Evolutionary conservation across 2,113 vertebrate species (phyloP).

Genomic region (Nothocercus julius): DNA sequence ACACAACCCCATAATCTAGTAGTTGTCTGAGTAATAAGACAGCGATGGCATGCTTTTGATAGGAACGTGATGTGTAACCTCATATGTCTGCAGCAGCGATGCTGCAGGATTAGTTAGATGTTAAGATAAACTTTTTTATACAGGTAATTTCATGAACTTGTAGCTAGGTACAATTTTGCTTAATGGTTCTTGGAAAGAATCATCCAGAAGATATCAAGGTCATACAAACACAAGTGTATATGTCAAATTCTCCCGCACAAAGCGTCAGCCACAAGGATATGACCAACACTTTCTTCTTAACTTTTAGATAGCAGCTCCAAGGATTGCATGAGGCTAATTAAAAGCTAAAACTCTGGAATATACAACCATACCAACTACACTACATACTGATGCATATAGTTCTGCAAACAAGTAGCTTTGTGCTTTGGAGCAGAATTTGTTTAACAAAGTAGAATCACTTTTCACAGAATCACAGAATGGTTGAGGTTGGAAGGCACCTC

Average conservation of each 20-base stretch:
- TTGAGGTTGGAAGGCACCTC: too few species aligned
- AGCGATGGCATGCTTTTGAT: background rate
- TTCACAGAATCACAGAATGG: too few species aligned
- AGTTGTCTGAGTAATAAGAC: background rate
- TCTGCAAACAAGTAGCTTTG: background rate
- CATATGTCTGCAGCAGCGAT: background rate
- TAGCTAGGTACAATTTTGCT: background rate
- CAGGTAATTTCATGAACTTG: background rate
- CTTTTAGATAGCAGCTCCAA: background rate
- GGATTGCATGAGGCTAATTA: background rate
- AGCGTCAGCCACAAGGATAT: background rate
- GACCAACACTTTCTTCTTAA: background rate
- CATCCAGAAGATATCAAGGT: background rate
- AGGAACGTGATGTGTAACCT: background rate
- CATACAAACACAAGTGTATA: background rate
- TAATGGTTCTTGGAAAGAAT: background rate
- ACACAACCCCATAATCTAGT: background rate
- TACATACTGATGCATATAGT: background rate
- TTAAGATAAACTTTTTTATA: background rate
- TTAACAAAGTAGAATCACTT: background rate
- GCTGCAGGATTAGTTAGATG: background rate
- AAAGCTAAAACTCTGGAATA: background rate
- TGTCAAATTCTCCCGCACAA: background rate
- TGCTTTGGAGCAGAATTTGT: background rate
- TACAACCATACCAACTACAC: accelerated